Conservation (phyloP, 2,888 invertebrate genomes). For the Cetonia aurata region DNA sequence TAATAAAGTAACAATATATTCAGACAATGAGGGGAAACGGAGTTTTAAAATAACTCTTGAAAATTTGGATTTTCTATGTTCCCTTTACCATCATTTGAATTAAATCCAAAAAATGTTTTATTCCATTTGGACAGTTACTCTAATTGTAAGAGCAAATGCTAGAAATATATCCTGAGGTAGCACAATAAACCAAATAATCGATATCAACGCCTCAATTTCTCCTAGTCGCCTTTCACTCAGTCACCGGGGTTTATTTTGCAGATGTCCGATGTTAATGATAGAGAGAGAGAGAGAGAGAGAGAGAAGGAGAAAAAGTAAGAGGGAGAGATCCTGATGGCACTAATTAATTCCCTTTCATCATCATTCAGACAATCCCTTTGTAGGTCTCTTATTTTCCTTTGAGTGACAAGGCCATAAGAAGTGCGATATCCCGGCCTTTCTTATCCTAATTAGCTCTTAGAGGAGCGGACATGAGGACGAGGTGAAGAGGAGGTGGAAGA, state of each 20-base stretch:
- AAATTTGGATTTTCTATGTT: no score
- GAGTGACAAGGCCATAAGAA: slow-evolving; percentile 60
- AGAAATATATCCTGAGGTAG: no score
- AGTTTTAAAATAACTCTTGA: no score
- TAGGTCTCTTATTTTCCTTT: slow-evolving; percentile 60
- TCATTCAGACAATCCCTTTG: slow-evolving; percentile 60
- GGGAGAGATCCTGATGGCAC: slow-evolving; percentile 50
- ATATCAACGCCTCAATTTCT: slow-evolving; percentile 12
- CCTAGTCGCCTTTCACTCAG: not conserved
- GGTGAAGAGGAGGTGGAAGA: slow-evolving; percentile 50
- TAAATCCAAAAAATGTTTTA: no score
- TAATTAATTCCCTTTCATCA: slow-evolving; percentile 64
- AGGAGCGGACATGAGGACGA: slow-evolving; percentile 55
- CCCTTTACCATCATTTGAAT: no score
- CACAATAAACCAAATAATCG: not conserved
- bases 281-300: slow-evolving; percentile 6
- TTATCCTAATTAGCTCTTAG: slow-evolving; percentile 63
- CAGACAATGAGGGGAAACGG: no score
- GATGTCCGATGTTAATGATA: slow-evolving; percentile 50
- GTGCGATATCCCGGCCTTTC: slow-evolving; percentile 59
- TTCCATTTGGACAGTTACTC: no score
- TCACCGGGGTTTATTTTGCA: slow-evolving; percentile 45
- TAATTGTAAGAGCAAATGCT: no score
- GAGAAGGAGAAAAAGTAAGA: slow-evolving; percentile 19
- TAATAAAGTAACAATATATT: no score